phyloP scores from a whole-genome alignment of 1,140 invertebrate genomes.

The Ceratina calcarata region DNA sequence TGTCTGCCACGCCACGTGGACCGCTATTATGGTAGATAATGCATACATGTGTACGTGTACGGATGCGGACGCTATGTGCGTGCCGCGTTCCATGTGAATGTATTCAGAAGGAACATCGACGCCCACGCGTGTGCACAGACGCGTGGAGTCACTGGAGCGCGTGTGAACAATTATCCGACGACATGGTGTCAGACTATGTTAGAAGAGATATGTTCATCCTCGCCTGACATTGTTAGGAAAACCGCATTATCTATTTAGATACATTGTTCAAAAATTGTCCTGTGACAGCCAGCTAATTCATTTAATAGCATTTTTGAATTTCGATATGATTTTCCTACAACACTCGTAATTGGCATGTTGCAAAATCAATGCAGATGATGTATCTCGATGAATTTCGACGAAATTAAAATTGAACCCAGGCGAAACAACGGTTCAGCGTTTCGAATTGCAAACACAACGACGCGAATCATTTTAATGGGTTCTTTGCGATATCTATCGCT shows the following conservation, averaged over 20 bases:
- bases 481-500: neutral
- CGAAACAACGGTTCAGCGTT: neutral
- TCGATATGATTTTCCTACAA: too few relatives aligned
- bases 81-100: conserved; percentile 1
- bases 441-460: neutral
- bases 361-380: too few relatives aligned
- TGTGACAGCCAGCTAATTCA: too few relatives aligned
- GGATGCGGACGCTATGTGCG: conserved; percentile 2
- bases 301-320: too few relatives aligned
- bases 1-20: conserved; percentile 58
- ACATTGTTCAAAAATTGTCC: too few relatives aligned
- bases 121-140: conserved; percentile 37
- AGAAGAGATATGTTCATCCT: conserved; percentile 58
- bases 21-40: conserved; percentile 55
- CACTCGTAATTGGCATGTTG: too few relatives aligned
- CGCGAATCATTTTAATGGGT: neutral
- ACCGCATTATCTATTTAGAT: too few relatives aligned
- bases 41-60: conserved; percentile 4
- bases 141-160: neutral
- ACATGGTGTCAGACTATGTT: conserved; percentile 22
- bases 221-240: conserved; percentile 9
- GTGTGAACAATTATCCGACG: conserved; percentile 48
- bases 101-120: conserved; percentile 25
- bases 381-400: too few relatives aligned
- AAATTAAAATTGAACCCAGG: too few relatives aligned